Evolutionary conservation across 2,797 vertebrate species (phyloP), one percentile per base, ranked within the genome.

Genomic region (Brachymystax lenok): DNA sequence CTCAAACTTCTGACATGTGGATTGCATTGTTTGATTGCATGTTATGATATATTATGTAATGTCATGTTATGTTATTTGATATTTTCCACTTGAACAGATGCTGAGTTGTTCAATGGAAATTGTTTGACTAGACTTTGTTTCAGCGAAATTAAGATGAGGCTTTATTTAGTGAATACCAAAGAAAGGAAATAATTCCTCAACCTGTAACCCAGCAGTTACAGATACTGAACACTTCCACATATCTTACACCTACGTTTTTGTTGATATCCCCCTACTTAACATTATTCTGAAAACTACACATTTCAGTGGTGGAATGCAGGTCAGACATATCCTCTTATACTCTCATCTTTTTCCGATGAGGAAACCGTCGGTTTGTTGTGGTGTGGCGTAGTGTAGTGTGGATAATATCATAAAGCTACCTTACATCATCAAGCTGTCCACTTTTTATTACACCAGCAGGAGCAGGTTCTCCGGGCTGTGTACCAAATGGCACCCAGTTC

Each of bases 341-440:
- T 61, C 19, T 35, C 40, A 69, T 63, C 59, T 63, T 63, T 63
- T 12, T 63, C 5, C 59, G 5, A 63, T 63, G 59, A 63, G 4
- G 21, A 63, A 63, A 63, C 59, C 3, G 10, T 63, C 8, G 3
- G 21, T 24, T 3, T 77, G 71, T 76, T 17, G n/a, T 35, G 54
- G 66, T 46, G 81, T 74, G 71, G 68, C 61, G 71, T n/a, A 69
- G 52, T 73, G 52, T 27, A 56, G 51, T 54, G 76, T 33, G 33
- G 79, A 67, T 73, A 78, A 74, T 83, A 80, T 80, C 79, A 59
- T 79, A 67, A 61, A 52, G 30, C 76, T 21, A 51, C 56, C 56
- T 61, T 81, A 27, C 50, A 81, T 76, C 50, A 81, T 74, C 78
- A 79, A 73, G 56, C 74, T 74, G 64, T 72, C 74, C 56, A 21